Base-by-base conservation (phyloP, 64 coral and sea anemone species). In the Montipora capricornis region DNA sequence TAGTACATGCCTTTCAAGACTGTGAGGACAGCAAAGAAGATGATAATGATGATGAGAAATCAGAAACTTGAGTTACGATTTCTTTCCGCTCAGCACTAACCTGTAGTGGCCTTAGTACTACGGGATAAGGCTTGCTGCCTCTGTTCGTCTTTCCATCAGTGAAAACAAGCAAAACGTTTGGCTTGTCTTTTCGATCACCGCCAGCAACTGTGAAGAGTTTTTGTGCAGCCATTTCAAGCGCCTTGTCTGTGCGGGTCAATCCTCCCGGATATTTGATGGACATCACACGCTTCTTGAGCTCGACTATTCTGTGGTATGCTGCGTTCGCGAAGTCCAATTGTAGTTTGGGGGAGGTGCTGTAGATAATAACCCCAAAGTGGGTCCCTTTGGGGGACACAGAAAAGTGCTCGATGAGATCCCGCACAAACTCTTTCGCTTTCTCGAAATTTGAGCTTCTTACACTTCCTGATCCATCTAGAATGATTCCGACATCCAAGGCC, bases 101-200 rank as follows among this genome's bases (percentile, higher is more conserved):
- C 95, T 93, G 95, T 5, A 96, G 85, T 49, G 91, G 95, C 49
- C 78, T 84, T 5, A 96, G 76, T 66, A 96, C 91, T 44, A 85
- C 64, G 3, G 91, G 58, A 22, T 96, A 96, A 6, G 95, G 80
- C 47, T 59, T 90, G 8, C 95, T 96, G 8, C 95, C 91, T 47
- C 87, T 45, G 91, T 96, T 96, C 2, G 95, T 96, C 44, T 93
- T 96, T 19, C 95, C 95, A 79, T 96, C 95, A 8, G 95, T 96
- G 47, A 96, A 90, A 49, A 96, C 91, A 44, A 96, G 49, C 26
- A 96, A 92, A 87, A 96, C 68, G 87, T 96, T 96, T 2, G 87
- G 8, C 49, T 81, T 96, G 26, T 96, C 95, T 9, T 26, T 51
- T 57, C 95, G 93, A 88, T 96, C 95, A 3, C 95, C 95, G 45